Evolutionary conservation across 92 coral and sea anemone genomes (phyloP).

Genomic region (Porites divaricata): DNA sequence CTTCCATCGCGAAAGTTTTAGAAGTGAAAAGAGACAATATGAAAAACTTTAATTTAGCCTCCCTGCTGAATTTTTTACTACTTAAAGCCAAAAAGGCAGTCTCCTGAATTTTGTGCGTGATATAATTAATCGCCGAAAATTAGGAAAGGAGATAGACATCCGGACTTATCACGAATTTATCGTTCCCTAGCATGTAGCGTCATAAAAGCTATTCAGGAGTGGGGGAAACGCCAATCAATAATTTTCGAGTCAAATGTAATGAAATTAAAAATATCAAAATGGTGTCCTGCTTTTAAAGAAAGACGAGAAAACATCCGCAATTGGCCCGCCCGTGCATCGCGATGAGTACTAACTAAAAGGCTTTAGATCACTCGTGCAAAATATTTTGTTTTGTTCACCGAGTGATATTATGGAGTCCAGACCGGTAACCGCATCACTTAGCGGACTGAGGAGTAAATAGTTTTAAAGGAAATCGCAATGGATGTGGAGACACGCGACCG

Average conservation of each 20-base stretch:
- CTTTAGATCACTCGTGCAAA: background rate
- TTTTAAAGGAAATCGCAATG: conserved; percentile 8
- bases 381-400: conserved; percentile 8
- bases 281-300: conserved; percentile 1
- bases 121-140: conserved; percentile 36
- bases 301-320: background rate
- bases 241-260: conserved; percentile 28
- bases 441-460: conserved; percentile 14
- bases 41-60: too few species aligned
- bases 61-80: background rate
- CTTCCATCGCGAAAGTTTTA: background rate
- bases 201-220: conserved; percentile 28
- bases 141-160: conserved; percentile 26
- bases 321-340: conserved; percentile 13
- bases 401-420: conserved; percentile 7
- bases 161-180: conserved; percentile 30
- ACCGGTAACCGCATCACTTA: conserved; percentile 49
- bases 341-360: background rate
- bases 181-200: conserved; percentile 19
- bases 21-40: background rate
- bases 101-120: conserved; percentile 11
- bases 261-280: conserved; percentile 19
- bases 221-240: conserved; percentile 12
- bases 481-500: conserved; percentile 51
- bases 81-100: background rate